Conservation (phyloP, 2,797 vertebrate genomes). For the Garrulus glandarius region DNA sequence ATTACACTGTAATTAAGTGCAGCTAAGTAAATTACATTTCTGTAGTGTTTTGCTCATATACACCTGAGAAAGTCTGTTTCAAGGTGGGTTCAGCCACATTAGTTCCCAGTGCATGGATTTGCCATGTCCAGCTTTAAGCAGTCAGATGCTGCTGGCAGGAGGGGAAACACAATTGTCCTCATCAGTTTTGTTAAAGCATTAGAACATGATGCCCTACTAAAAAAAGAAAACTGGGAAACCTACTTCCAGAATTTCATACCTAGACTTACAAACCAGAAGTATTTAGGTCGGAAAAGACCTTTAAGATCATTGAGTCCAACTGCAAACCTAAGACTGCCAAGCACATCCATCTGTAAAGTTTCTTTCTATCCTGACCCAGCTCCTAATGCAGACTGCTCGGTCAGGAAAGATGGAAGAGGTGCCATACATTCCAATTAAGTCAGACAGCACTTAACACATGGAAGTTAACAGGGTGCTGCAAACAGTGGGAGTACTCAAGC, state of each 20-base stretch:
- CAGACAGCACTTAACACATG: not conserved
- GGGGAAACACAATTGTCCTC: not conserved
- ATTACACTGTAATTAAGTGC: not conserved
- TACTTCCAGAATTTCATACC: not conserved
- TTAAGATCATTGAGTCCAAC: not conserved
- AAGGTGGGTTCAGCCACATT: not conserved
- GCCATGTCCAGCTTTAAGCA: not conserved
- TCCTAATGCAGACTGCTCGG: not conserved
- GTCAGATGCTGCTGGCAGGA: not conserved
- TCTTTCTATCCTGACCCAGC: not conserved
- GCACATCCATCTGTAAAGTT: not conserved
- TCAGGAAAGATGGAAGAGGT: not conserved
- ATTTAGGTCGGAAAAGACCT: not conserved
- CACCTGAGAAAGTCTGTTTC: not conserved
- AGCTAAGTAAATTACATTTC: not conserved
- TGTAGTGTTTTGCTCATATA: not conserved
- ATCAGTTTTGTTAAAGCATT: not conserved
- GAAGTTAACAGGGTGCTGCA: not conserved
- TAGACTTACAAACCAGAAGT: not conserved
- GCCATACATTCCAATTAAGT: not conserved
- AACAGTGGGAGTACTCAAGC: slow-evolving; percentile 7
- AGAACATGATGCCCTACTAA: not conserved
- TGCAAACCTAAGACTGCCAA: not conserved
- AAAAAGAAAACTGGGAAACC: not conserved
- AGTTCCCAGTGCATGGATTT: not conserved